phyloP scores from a whole-genome alignment of 2,888 invertebrate species.

The Rotaria sp. region DNA sequence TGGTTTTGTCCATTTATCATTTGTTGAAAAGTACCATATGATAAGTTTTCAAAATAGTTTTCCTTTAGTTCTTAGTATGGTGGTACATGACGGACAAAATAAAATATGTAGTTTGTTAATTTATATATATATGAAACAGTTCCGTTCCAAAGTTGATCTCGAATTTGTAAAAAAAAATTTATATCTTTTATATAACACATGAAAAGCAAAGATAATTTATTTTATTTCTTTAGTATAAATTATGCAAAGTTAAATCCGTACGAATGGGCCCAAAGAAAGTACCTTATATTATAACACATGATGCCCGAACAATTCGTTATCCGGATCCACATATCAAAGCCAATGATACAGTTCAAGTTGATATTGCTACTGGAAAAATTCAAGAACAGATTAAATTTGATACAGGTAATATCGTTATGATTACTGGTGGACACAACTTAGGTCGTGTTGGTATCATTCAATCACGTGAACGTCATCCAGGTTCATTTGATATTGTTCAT shows the following conservation, averaged over 20 bases:
- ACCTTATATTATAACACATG: conserved; percentile 88
- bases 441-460: conserved; percentile 95
- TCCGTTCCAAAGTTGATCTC: no score
- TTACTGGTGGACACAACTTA: conserved; percentile 85
- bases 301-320: conserved; percentile 94
- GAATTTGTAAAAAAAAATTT: no score
- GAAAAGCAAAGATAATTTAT: not conserved
- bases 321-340: conserved; percentile 94
- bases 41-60: no score
- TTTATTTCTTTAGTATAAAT: conserved; percentile 73
- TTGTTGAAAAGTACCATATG: no score
- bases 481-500: conserved; percentile 97
- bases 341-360: conserved; percentile 88
- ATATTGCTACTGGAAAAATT: conserved; percentile 85
- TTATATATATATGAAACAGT: no score
- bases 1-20: no score
- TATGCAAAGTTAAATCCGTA: conserved; percentile 85
- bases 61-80: no score
- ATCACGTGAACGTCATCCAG: conserved; percentile 93
- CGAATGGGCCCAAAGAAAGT: conserved; percentile 87
- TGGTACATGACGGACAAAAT: no score
- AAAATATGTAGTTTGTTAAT: no score
- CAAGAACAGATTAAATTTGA: conserved; percentile 97
- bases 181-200: no score
- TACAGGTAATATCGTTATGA: conserved; percentile 55